Base-by-base conservation (phyloP, 2,113 vertebrate genomes). In the Stomatorhinus ivindoensis region DNA sequence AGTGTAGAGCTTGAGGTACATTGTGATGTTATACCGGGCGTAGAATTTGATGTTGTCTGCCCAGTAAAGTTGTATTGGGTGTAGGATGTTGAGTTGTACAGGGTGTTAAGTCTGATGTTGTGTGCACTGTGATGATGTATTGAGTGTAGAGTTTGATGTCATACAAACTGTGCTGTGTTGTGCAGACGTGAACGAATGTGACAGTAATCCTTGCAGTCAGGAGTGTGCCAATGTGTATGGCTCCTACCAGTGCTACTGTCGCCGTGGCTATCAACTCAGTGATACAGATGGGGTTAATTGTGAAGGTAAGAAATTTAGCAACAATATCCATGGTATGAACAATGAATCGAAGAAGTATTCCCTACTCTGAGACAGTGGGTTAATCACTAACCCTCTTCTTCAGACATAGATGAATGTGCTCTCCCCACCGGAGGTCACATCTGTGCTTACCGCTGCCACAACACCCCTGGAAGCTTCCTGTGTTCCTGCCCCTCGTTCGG, bases 181-280 rank as follows among this genome's bases (percentile, higher is more conserved):
- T 87, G 10, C 95, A 99, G 98, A 99, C 90, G 95, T 98, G 92
- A 98, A 99, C 0, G 98, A 99, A 91, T 99, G 98, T 1, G 94
- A 97, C 89, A 91, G 93, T 69, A 96, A 91, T 90, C 97, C 96
- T 8, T 99, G 98, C 95, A 96, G 96, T 93, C 98, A 99, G 93
- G 97, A 99, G 90, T 99, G 98, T 31, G 96, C 97, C 94, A 99
- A 99, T 83, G 92, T 98, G 90, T 99, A 98, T 0, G 98, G 98
- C 15, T 99, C 98, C 90, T 99, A 98, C 93, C 98, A 98, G 94
- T 99, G 98, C 91, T 99, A 98, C 95, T 99, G 98, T 93, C 96
- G 96, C 90, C 96, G 96, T 91, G 98, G 98, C 24, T 98, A 97
- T 96, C 95, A 97, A 94, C 95, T 99, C 55, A 93, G 94, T 1